phyloP scores from a whole-genome alignment of 2,113 vertebrate genomes.

The Cyanoderma ruficeps region DNA sequence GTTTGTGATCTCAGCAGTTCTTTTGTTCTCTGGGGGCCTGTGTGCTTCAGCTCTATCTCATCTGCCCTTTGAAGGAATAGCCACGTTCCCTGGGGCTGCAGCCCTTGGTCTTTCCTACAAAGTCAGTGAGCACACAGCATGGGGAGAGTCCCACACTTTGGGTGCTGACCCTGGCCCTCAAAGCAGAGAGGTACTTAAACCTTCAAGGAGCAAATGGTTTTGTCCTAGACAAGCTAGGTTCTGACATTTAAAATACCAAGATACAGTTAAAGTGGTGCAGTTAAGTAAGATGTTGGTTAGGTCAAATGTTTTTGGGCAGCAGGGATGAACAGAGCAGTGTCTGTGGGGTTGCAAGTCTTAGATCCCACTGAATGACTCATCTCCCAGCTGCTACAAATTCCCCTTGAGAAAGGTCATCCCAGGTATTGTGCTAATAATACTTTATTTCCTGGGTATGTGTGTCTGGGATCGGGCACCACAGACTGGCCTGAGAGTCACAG shows the following conservation, averaged over 20 bases:
- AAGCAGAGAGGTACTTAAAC: background rate
- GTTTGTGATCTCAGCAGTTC: background rate
- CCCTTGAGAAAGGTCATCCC: constrained; percentile 25
- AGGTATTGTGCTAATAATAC: constrained; percentile 15
- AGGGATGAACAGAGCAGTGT: background rate
- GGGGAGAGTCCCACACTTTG: background rate
- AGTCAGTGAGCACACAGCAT: background rate
- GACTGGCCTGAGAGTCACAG: background rate
- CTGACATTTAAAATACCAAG: background rate
- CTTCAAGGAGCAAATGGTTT: background rate
- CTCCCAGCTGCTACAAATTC: constrained; percentile 16
- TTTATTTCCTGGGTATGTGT: background rate
- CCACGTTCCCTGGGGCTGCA: background rate
- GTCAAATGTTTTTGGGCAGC: background rate
- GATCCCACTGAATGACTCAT: constrained; percentile 1
- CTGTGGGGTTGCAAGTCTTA: background rate
- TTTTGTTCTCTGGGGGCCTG: background rate
- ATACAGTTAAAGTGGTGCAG: background rate
- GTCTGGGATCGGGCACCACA: background rate
- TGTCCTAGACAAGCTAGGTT: background rate
- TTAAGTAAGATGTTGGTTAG: background rate
- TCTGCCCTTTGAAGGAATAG: background rate
- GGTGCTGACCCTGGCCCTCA: background rate
- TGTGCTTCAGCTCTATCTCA: background rate
- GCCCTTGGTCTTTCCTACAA: background rate